A percentile compares a stretch with the other conserved stretches of the same genome.
These are phyloP conservation scores for Zaprionus kolodkinae DNA, from an alignment of 1,140 invertebrate genomes.

Conservation along the genomic window DNA sequence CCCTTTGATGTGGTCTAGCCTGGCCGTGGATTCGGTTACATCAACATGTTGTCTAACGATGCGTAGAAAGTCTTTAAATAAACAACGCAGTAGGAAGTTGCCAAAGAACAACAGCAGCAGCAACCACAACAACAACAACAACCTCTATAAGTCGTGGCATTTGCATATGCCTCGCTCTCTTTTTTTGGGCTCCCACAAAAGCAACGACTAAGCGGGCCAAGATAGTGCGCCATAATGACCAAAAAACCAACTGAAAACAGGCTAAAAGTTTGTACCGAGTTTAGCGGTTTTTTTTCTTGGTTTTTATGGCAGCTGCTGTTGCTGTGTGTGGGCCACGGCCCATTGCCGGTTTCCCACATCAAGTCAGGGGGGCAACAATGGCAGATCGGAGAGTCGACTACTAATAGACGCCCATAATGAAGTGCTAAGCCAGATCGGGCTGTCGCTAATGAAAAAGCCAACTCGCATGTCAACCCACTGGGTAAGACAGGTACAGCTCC, in stretches of 20 bases:
- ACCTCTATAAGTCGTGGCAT: constrained; percentile 38
- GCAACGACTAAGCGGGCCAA: not conserved
- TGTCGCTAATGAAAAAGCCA: constrained; percentile 67
- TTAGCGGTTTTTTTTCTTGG: not conserved
- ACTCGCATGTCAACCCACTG: constrained; percentile 45
- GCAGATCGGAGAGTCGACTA: constrained; percentile 55
- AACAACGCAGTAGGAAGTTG: constrained; percentile 70
- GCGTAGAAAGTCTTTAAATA: constrained; percentile 78
- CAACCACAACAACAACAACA: constrained; percentile 12
- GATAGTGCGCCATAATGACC: constrained; percentile 43
- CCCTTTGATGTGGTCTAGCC: constrained; percentile 70
- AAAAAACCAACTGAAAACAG: constrained; percentile 28
- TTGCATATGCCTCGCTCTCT: constrained; percentile 59
- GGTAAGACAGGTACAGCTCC: not conserved
- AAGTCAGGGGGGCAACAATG: constrained; percentile 35
- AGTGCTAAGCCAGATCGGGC: constrained; percentile 66
- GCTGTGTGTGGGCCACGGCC: constrained; percentile 53
- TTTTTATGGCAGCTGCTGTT: constrained; percentile 43
- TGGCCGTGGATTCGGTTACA: constrained; percentile 68
- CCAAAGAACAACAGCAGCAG: constrained; percentile 54
- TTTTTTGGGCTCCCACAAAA: not conserved
- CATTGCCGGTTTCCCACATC: constrained; percentile 52
- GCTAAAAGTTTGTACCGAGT: constrained; percentile 24
- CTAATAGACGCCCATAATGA: constrained; percentile 70
- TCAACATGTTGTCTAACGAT: constrained; percentile 76